Percentiles rank a stretch among this genome's conserved stretches.
These are phyloP conservation scores for Lagopus muta DNA, from an alignment of 2,113 vertebrate species.

Conservation along the genomic window DNA sequence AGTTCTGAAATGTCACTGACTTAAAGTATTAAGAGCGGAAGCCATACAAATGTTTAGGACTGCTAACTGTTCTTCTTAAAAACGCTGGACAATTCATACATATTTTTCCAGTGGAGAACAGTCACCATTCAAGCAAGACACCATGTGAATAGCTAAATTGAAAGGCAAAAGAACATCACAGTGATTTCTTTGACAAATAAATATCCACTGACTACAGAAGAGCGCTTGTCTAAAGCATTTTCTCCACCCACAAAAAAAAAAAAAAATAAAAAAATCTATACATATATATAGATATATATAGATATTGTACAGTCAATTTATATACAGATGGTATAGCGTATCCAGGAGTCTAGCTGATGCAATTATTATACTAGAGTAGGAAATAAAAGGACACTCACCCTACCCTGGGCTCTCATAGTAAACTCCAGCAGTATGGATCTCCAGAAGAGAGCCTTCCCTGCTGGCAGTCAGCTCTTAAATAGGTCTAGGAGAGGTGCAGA, in stretches of 20 bases:
- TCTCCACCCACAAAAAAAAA: neutral
- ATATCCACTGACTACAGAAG: neutral
- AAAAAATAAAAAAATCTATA: too few species aligned
- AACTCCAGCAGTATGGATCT: too few species aligned
- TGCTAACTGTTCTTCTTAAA: neutral
- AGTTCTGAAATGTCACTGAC: neutral
- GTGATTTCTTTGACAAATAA: neutral
- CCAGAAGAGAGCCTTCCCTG: too few species aligned
- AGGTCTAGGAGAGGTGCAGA: too few species aligned
- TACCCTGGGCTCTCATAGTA: too few species aligned
- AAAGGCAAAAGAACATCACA: neutral
- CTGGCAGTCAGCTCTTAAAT: too few species aligned
- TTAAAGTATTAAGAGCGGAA: neutral
- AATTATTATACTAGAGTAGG: too few species aligned
- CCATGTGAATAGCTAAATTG: neutral
- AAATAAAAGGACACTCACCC: too few species aligned
- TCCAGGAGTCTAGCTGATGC: too few species aligned
- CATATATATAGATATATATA: too few species aligned
- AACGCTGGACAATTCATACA: neutral
- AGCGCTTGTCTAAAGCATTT: neutral
- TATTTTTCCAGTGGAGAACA: neutral
- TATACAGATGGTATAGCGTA: too few species aligned
- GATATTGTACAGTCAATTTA: too few species aligned
- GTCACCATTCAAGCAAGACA: neutral
- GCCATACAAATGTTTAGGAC: neutral